Evolutionary conservation across 2,113 vertebrate genomes (phyloP).

Genomic region (Verasper variegatus): DNA sequence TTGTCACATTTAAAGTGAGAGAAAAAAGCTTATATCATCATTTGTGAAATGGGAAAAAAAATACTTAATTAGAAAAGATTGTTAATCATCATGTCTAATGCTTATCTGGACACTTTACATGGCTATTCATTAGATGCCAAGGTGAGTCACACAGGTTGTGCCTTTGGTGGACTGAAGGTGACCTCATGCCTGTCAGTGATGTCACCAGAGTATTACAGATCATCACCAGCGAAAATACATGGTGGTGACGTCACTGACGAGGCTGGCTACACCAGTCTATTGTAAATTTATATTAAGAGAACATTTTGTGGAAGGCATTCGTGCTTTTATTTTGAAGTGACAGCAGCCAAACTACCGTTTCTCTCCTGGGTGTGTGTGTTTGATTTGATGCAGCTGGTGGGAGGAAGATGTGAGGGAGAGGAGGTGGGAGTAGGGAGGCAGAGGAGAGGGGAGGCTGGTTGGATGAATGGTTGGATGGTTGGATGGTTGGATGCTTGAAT

Average conservation of each 20-base stretch:
- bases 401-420: constrained; percentile 6
- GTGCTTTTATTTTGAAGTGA: constrained; percentile 62
- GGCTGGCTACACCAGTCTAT: neutral
- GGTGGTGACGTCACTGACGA: constrained; percentile 9
- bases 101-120: neutral
- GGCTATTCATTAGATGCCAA: neutral
- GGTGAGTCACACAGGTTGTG: constrained; percentile 21
- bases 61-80: too few relatives aligned
- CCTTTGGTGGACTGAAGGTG: constrained; percentile 5
- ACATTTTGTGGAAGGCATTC: neutral
- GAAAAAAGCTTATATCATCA: too few relatives aligned
- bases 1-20: too few relatives aligned
- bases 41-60: neutral
- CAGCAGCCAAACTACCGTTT: neutral
- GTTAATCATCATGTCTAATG: too few relatives aligned
- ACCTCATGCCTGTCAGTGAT: constrained; percentile 44
- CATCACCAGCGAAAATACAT: neutral
- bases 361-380: neutral
- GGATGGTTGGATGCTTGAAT: too few relatives aligned
- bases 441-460: constrained; percentile 3
- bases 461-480: neutral
- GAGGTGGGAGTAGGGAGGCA: constrained; percentile 20
- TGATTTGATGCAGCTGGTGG: constrained; percentile 30
- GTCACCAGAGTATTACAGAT: constrained; percentile 10
- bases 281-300: neutral